These are phyloP conservation scores for Chromobotia macracanthus DNA, from an alignment of 2,797 vertebrate genomes.

Conservation along the genomic window DNA sequence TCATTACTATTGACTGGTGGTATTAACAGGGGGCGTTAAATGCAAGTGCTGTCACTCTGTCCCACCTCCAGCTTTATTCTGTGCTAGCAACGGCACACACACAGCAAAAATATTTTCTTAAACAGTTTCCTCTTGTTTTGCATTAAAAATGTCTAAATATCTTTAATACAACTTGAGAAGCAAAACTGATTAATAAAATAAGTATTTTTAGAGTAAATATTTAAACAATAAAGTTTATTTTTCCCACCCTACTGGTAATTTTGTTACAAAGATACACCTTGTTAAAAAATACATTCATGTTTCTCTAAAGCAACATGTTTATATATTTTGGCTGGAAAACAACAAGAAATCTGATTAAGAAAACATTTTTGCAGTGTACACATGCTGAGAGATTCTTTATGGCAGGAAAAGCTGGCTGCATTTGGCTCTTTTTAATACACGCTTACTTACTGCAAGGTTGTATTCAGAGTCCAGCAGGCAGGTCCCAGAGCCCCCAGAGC, in stretches of 20 bases:
- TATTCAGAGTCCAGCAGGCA: conserved; percentile 37
- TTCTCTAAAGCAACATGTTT: no score
- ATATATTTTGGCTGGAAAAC: not conserved
- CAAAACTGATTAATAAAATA: not conserved
- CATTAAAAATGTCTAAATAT: not conserved
- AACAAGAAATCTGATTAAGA: not conserved
- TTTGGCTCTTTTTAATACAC: conserved; percentile 18
- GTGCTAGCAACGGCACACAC: conserved; percentile 1
- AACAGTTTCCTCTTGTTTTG: not conserved
- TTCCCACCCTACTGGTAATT: no score
- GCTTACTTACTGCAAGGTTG: conserved; percentile 58
- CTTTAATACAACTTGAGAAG: not conserved
- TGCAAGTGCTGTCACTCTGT: not conserved
- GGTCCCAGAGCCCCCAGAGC: conserved; percentile 49
- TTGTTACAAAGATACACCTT: no score
- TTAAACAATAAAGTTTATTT: no score
- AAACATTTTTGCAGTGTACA: conserved; percentile 14
- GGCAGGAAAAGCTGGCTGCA: conserved; percentile 46
- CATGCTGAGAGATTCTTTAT: conserved; percentile 25
- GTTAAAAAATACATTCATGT: no score
- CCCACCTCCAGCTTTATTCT: conserved; percentile 5
- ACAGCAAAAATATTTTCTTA: not conserved
- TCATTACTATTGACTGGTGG: conserved; percentile 44
- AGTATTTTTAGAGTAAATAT: no score
- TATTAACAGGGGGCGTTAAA: conserved; percentile 21